phyloP scores from a whole-genome alignment of 2,888 invertebrate genomes.

The Drosophila tanythrix region DNA sequence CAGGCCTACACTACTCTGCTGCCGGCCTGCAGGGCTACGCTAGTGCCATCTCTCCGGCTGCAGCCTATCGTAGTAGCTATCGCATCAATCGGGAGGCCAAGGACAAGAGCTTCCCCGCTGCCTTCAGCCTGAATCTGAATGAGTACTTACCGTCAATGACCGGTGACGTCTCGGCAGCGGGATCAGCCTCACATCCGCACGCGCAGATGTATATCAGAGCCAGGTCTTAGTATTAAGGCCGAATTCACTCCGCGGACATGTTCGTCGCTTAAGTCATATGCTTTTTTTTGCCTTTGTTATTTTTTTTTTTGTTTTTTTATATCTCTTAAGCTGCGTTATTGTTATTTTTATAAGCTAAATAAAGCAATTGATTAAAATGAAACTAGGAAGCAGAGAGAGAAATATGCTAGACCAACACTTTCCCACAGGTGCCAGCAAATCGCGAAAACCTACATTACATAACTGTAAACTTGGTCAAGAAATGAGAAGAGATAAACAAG shows the following conservation, averaged over 20 bases:
- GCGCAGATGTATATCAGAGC: conserved; percentile 56
- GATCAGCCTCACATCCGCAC: conserved; percentile 39
- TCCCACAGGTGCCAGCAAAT: neutral
- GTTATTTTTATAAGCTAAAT: conserved; percentile 4
- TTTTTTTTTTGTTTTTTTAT: conserved; percentile 4
- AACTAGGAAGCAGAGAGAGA: neutral
- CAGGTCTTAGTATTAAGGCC: conserved; percentile 49
- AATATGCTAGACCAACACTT: neutral
- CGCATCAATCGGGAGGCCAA: conserved; percentile 82
- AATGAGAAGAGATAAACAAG: conserved; percentile 22
- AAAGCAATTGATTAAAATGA: conserved; percentile 1
- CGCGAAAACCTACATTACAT: conserved; percentile 21
- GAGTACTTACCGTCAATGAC: conserved; percentile 80
- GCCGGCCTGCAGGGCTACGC: conserved; percentile 75
- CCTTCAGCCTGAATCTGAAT: conserved; percentile 81
- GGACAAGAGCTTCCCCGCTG: conserved; percentile 66
- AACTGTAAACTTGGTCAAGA: conserved; percentile 23
- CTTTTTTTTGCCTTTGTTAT: conserved; percentile 24
- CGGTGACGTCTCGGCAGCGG: conserved; percentile 35
- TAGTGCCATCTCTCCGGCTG: conserved; percentile 43
- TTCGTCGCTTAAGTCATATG: conserved; percentile 45
- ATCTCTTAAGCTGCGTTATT: neutral
- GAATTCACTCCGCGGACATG: conserved; percentile 22
- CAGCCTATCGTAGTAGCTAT: conserved; percentile 74
- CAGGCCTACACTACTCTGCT: conserved; percentile 57